phyloP scores from a whole-genome alignment of 2,888 invertebrate genomes.

The Eupelmus urozonus region DNA sequence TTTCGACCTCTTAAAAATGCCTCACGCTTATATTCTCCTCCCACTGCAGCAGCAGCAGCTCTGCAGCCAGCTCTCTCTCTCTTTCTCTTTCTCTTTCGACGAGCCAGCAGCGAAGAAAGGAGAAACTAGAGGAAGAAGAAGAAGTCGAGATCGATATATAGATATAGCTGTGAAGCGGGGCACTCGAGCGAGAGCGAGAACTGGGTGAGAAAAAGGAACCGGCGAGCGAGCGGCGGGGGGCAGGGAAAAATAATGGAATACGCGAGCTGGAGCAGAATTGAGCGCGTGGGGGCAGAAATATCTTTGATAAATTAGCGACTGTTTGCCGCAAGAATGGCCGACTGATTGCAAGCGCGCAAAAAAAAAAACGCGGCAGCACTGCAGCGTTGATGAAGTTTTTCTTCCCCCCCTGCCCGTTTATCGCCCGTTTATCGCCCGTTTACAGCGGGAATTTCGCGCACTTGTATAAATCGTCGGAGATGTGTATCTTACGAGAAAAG shows the following conservation, averaged over 20 bases:
- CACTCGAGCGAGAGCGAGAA: neutral
- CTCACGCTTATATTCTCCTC: conserved; percentile 12
- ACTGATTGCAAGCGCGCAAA: conserved; percentile 18
- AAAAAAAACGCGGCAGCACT: neutral
- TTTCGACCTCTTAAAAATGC: conserved; percentile 19
- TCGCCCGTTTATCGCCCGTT: no score
- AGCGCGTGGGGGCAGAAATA: conserved; percentile 27
- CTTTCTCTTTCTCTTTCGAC: neutral
- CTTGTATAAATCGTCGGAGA: conserved; percentile 14
- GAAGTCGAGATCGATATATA: conserved; percentile 10
- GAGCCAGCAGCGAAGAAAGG: neutral
- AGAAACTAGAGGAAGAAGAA: neutral
- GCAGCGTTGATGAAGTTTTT: conserved; percentile 31
- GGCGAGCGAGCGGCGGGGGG: neutral
- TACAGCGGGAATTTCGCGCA: neutral
- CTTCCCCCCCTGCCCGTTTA: neutral
- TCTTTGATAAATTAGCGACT: conserved; percentile 39
- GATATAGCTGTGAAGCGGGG: neutral
- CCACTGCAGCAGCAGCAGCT: neutral
- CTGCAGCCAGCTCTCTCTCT: no score
- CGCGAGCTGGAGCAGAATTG: no score
- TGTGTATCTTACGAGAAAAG: neutral
- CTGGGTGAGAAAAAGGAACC: neutral
- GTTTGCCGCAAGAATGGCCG: conserved; percentile 23
- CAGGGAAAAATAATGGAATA: conserved; percentile 19